These are phyloP conservation scores for Volucella inflata DNA, from an alignment of 2,888 invertebrate species.

Conservation along the genomic window DNA sequence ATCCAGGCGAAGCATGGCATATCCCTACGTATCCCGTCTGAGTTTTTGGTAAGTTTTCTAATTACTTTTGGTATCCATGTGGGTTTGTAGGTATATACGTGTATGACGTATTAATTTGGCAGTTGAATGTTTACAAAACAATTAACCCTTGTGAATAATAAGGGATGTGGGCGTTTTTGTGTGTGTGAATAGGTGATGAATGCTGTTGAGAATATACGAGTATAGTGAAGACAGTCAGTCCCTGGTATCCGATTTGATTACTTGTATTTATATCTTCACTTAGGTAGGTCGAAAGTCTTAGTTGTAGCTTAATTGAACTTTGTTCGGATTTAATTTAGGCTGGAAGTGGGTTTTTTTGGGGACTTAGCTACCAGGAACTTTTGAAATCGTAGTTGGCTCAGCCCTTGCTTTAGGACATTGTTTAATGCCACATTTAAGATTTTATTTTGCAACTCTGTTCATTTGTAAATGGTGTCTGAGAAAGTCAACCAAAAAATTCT, in stretches of 20 bases:
- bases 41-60: slow-evolving; percentile 59
- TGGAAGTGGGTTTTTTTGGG: neutral
- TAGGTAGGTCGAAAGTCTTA: slow-evolving; percentile 7
- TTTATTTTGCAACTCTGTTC: neutral
- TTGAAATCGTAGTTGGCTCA: neutral
- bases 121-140: slow-evolving; percentile 67
- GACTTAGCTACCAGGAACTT: neutral
- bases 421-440: neutral
- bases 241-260: slow-evolving; percentile 17
- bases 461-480: no score
- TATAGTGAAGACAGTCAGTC: slow-evolving; percentile 10
- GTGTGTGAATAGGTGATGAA: neutral
- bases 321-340: slow-evolving; percentile 20
- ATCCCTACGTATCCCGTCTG: slow-evolving; percentile 17
- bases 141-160: slow-evolving; percentile 54
- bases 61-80: slow-evolving; percentile 38
- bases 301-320: slow-evolving; percentile 44
- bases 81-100: slow-evolving; percentile 14
- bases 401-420: no score
- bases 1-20: no score
- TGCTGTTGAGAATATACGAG: neutral
- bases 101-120: slow-evolving; percentile 52
- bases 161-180: slow-evolving; percentile 18
- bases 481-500: no score
- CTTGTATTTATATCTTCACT: slow-evolving; percentile 4